Evolutionary conservation across 2,888 invertebrate genomes (phyloP).

Genomic region (Helleia helle): DNA sequence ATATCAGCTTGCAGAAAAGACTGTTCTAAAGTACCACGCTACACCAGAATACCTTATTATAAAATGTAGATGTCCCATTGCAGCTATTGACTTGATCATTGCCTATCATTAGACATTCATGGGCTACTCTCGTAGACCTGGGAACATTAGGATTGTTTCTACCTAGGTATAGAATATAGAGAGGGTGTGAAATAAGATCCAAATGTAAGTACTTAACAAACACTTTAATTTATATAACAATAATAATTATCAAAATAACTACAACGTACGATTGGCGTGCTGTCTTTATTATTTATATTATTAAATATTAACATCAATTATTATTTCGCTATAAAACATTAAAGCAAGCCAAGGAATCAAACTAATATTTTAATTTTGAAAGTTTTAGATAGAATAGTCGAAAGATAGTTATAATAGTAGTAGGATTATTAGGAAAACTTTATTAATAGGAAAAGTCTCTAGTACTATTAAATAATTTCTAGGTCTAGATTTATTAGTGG

Average conservation of each 20-base stretch:
- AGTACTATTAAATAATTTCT: slow-evolving; percentile 7
- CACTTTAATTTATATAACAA: slow-evolving; percentile 62
- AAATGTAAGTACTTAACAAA: slow-evolving; percentile 56
- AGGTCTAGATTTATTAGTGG: slow-evolving; percentile 9
- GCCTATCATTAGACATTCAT: no score
- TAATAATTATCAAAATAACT: slow-evolving; percentile 61
- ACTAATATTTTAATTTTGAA: slow-evolving; percentile 4
- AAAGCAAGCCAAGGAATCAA: slow-evolving; percentile 9
- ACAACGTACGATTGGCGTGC: slow-evolving; percentile 39
- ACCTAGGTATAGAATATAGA: no score
- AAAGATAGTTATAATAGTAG: slow-evolving; percentile 7
- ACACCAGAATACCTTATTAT: no score
- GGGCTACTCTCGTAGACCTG: no score
- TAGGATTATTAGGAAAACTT: slow-evolving; percentile 12
- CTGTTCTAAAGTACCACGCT: no score
- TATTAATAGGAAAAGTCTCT: slow-evolving; percentile 5
- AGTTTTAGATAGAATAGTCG: slow-evolving; percentile 4
- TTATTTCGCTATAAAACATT: slow-evolving; percentile 9
- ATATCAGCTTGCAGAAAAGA: no score
- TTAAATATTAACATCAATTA: slow-evolving; percentile 20
- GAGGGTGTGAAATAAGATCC: no score
- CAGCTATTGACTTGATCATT: no score
- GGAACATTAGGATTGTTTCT: no score
- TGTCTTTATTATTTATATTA: slow-evolving; percentile 25
- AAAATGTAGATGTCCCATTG: no score